Evolutionary conservation across 2,113 vertebrate species (phyloP).

Genomic region (Plectropomus leopardus): DNA sequence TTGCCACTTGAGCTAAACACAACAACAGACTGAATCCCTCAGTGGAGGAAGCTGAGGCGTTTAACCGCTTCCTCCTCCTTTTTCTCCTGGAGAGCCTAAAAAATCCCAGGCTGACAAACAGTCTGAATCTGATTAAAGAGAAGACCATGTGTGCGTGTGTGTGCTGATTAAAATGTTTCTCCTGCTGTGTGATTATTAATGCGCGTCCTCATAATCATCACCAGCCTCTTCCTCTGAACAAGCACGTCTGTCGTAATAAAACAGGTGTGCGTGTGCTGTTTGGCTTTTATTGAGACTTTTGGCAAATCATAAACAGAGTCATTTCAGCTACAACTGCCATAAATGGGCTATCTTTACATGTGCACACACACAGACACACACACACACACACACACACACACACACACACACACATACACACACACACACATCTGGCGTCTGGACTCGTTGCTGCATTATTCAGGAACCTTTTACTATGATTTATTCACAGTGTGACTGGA

Average conservation of each 20-base stretch:
- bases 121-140: conserved; percentile 30
- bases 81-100: not conserved
- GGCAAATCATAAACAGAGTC: conserved; percentile 42
- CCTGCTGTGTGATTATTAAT: conserved; percentile 53
- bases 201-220: conserved; percentile 17
- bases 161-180: not conserved
- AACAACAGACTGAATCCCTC: not conserved
- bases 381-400: conserved; percentile 28
- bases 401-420: conserved; percentile 14
- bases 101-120: conserved; percentile 14
- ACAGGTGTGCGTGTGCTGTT: conserved; percentile 20
- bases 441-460: conserved; percentile 74
- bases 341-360: conserved; percentile 39
- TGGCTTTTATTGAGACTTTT: conserved; percentile 23
- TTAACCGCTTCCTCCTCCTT: conserved; percentile 19
- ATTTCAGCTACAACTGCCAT: conserved; percentile 33
- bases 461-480: conserved; percentile 79
- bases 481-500: conserved; percentile 74
- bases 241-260: not conserved
- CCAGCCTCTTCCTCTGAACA: not conserved
- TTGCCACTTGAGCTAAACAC: too few relatives aligned
- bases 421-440: conserved; percentile 62
- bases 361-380: conserved; percentile 26
- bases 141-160: conserved; percentile 2
- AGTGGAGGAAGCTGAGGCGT: not conserved